Base-by-base conservation (phyloP, 2,113 vertebrate species). In the Eulemur rufifrons region DNA sequence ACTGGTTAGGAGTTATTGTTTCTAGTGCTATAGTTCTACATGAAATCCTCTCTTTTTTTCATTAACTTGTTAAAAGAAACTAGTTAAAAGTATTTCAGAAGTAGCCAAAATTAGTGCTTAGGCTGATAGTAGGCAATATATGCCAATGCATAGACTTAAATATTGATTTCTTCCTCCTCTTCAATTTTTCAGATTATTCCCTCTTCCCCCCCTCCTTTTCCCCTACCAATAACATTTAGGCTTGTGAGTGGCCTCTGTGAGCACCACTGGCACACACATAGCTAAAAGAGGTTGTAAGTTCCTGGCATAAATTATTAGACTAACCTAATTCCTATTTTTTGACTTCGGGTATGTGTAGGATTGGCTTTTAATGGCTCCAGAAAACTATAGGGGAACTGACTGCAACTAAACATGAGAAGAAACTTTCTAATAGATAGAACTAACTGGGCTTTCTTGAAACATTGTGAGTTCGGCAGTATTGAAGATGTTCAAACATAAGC, bases 11-110 rank as follows among this genome's bases (percentile, higher is more conserved):
- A 68, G n/a, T 90, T 89, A 90, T 42, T 86, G 42, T 63, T 63
- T 63, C 59, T 63, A 63, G 25, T 63, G 59, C 29, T 94, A 14
- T 12, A 56, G 18, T 78, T 84, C 56, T 52, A 21, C 32, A 84
- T 90, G 54, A 74, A 84, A 73, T 25, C 11, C 39, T 56, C 77
- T 34, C 10, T 66, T 66, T 66, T 93, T 95, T 77, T 61, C 14
- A 56, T 90, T 50, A 94, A 39, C 39, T 94, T 94, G 59, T 92
- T 96, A 54, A 91, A 89, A 86, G 34, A 52, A 47, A 18, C 29
- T 64, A 50, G 74, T 81, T 85, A 74, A 91, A 78, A 96, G 12
- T 74, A 59, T 94, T 94, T 76, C 47, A 78, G 47, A 78, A 86
- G 73, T 73, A 85, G 86, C 66, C 66, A 59, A 25, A 86, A 78